A percentile compares a stretch with the other conserved stretches of the same genome.
Conservation (phyloP, 2,797 vertebrate species). For the Rhabdophis nuchalis region DNA sequence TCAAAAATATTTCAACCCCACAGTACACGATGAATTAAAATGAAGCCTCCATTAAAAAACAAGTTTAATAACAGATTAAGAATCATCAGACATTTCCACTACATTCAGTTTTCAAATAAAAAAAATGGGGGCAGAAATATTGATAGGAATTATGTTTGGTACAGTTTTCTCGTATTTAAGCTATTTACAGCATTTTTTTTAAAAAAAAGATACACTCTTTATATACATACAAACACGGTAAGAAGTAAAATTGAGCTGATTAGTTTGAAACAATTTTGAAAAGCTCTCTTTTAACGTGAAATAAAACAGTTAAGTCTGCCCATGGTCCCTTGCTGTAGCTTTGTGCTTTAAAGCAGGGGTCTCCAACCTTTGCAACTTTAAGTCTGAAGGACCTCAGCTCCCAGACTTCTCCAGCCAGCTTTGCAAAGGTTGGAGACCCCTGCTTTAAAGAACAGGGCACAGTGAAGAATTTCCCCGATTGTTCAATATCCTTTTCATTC, state of each 20-base stretch:
- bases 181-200: slow-evolving; percentile 15
- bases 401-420: too few species aligned
- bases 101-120: slow-evolving; percentile 21
- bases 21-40: neutral
- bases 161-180: neutral
- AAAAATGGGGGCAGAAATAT: neutral
- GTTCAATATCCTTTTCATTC: neutral
- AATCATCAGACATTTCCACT: slow-evolving; percentile 27
- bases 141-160: neutral
- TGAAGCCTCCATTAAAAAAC: neutral
- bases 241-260: neutral
- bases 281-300: neutral
- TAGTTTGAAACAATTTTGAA: neutral
- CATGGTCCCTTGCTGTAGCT: neutral
- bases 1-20: neutral
- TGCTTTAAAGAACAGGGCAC: neutral
- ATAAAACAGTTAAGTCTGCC: neutral
- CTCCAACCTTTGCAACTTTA: too few species aligned
- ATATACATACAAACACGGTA: neutral
- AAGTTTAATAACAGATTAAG: slow-evolving; percentile 48
- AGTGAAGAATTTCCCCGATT: neutral
- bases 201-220: neutral
- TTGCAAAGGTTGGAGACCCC: too few species aligned
- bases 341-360: neutral
- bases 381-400: too few species aligned